These are phyloP conservation scores for Poeciliopsis retropinna DNA, from an alignment of 2,113 vertebrate genomes.

Conservation along the genomic window DNA sequence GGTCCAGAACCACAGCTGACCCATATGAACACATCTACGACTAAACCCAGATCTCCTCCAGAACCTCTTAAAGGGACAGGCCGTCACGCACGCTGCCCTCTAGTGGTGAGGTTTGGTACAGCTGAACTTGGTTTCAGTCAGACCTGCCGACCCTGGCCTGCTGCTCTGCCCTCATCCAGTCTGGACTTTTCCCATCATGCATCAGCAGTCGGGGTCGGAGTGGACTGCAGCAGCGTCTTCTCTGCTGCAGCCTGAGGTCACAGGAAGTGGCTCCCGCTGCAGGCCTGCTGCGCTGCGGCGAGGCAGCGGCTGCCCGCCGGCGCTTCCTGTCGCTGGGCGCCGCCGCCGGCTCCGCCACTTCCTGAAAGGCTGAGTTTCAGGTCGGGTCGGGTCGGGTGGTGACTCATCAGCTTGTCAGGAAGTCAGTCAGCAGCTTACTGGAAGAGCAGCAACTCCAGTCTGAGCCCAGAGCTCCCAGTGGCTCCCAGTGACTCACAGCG, in stretches of 20 bases:
- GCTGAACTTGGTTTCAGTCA: neutral
- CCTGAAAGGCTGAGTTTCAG: slow-evolving; percentile 52
- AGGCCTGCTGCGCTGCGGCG: slow-evolving; percentile 21
- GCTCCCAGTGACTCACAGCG: neutral
- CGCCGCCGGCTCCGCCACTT: slow-evolving; percentile 12
- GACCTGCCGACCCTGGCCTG: neutral
- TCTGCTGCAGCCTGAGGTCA: neutral
- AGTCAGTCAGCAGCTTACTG: slow-evolving; percentile 59
- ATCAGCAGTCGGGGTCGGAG: no score
- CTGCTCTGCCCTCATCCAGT: no score
- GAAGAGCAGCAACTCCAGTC: slow-evolving; percentile 47
- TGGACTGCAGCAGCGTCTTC: neutral
- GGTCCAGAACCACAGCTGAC: no score
- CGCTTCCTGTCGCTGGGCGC: slow-evolving; percentile 56
- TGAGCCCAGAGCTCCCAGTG: neutral
- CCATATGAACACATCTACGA: no score
- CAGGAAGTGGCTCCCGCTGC: slow-evolving; percentile 25
- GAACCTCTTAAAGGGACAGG: no score
- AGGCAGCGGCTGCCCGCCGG: slow-evolving; percentile 4
- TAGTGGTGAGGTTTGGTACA: no score
- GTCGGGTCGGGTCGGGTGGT: slow-evolving; percentile 26
- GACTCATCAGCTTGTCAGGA: slow-evolving; percentile 67
- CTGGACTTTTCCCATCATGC: no score
- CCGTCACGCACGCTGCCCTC: no score
- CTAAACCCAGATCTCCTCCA: no score